Evolutionary conservation across 2,888 invertebrate species (phyloP).

Genomic region (Thymelicus acteon): DNA sequence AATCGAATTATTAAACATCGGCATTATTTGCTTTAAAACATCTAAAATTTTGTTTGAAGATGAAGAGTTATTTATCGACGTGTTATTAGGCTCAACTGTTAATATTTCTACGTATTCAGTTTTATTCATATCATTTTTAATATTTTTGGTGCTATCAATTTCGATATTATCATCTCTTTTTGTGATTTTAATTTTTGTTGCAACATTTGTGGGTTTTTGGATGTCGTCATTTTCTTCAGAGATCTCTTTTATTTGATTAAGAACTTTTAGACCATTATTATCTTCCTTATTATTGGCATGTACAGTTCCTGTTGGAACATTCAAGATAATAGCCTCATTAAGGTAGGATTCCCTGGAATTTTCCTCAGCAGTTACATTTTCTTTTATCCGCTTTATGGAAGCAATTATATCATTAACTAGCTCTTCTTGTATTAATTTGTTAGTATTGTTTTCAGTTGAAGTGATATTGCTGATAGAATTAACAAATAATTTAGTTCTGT

Average conservation of each 20-base stretch:
- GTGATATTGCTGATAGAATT: slow-evolving; percentile 83
- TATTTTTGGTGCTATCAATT: slow-evolving; percentile 36
- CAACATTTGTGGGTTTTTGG: slow-evolving; percentile 43
- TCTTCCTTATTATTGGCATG: slow-evolving; percentile 44
- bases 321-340: slow-evolving; percentile 74
- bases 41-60: slow-evolving; percentile 71
- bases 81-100: slow-evolving; percentile 74
- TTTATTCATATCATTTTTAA: slow-evolving; percentile 47
- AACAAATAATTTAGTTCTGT: slow-evolving; percentile 84
- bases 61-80: slow-evolving; percentile 53
- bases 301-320: slow-evolving; percentile 48
- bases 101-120: slow-evolving; percentile 70
- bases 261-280: slow-evolving; percentile 47
- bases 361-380: slow-evolving; percentile 60
- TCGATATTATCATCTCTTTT: slow-evolving; percentile 35
- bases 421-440: slow-evolving; percentile 62
- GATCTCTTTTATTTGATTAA: slow-evolving; percentile 65
- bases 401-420: slow-evolving; percentile 73
- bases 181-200: slow-evolving; percentile 37
- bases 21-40: slow-evolving; percentile 76
- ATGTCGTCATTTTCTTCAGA: slow-evolving; percentile 66
- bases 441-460: slow-evolving; percentile 52
- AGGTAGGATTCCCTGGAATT: slow-evolving; percentile 55
- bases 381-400: slow-evolving; percentile 75
- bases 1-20: slow-evolving; percentile 71